Conservation (phyloP, 2,888 invertebrate species). For the Cordilura impudica region DNA sequence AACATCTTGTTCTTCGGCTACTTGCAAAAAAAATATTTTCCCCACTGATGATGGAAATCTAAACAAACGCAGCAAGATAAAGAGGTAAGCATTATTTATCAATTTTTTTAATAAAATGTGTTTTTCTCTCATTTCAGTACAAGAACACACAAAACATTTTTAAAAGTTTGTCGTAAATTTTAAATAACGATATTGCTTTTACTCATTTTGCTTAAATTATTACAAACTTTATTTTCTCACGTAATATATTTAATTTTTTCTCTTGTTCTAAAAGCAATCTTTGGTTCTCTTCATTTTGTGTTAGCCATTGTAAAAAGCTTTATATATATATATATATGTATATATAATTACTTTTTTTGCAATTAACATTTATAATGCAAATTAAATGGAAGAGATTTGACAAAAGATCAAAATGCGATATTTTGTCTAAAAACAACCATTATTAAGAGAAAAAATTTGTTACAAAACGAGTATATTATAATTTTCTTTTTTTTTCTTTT, state of each 20-base stretch:
- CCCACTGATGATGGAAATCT: not conserved
- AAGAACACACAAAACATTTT: not conserved
- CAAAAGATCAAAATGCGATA: conserved; percentile 19
- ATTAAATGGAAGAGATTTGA: conserved; percentile 14
- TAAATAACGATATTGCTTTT: conserved; percentile 25
- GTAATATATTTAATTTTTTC: conserved; percentile 12
- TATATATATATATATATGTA: conserved; percentile 9
- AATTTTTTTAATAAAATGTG: conserved; percentile 41
- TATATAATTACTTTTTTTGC: conserved; percentile 28
- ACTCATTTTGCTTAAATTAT: conserved; percentile 49
- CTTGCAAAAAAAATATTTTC: too few species aligned
- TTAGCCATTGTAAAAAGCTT: conserved; percentile 57
- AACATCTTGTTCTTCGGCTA: not conserved
- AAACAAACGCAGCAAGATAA: not conserved
- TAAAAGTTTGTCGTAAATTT: conserved; percentile 32
- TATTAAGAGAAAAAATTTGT: conserved; percentile 18
- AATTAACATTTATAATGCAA: conserved; percentile 43
- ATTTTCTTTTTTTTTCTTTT: conserved; percentile 1
- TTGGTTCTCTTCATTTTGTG: conserved; percentile 9
- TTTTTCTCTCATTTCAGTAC: conserved; percentile 56
- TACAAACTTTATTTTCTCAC: not conserved
- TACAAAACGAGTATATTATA: conserved; percentile 46
- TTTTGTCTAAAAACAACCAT: conserved; percentile 14
- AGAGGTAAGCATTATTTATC: conserved; percentile 46
- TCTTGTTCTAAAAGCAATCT: conserved; percentile 9